Base-by-base conservation (phyloP, 2,797 vertebrate genomes). In the Spinus olivaceus region DNA sequence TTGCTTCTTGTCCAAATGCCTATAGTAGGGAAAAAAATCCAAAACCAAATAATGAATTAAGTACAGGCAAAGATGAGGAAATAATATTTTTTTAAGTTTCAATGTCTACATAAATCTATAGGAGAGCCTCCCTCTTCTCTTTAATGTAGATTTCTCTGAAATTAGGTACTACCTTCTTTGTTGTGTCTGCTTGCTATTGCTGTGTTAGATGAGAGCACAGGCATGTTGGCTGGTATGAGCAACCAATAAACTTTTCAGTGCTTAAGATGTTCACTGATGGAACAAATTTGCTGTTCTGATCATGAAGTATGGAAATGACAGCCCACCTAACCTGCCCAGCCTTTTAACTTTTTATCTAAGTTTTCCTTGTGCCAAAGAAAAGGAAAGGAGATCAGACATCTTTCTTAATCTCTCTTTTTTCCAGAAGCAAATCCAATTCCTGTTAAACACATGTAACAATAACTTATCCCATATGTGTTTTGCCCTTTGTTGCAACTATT, bases 361-460 rank as follows among this genome's bases (percentile, higher is more conserved):
- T 80, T 91, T 81, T 56, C 41, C 30, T 70, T 35, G 67, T 67
- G 69, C 24, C 44, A 53, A 24, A 32, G 35, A 53, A 60, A 82
- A 42, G 27, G 60, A 53, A 89, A 80, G 23, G 59, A 93, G 74
- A 79, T 91, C 71, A 91, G 74, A 80, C 25, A 37, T 67, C 44
- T 84, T 69, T 79, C 77, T 61, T 78, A 91, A 92, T 80, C 69
- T 85, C 39, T 35, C 20, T 50, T 89, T 92, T 93, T 89, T 81
- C 84, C 84, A 88, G 84, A 93, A 91, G 76, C 61, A 96, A 92
- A 87, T 92, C 88, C 85, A 91, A 44, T 76, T 94, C 32, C 84
- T 89, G 74, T 85, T 94, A 67, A 94, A 95, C 92, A 95, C 86
- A 86, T 92, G 92, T 93, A 91, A 78, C 53, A 59, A 32, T 89